Conservation (phyloP, 1,140 invertebrate genomes). For the Drosophila aff. region DNA sequence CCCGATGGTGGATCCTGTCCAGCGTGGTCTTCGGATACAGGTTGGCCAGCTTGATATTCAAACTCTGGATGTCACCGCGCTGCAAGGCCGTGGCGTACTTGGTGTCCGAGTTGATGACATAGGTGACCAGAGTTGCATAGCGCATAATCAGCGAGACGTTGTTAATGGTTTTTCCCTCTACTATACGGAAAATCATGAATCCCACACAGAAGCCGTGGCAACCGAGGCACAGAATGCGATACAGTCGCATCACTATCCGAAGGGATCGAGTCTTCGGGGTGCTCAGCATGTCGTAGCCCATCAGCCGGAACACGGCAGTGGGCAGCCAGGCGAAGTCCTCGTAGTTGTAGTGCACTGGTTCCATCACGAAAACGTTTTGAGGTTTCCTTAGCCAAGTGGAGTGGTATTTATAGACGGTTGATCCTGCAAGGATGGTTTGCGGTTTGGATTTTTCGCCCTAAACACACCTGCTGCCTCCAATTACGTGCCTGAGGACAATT, state of each 20-base stretch:
- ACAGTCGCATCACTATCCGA: slow-evolving; percentile 17
- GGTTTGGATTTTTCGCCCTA: slow-evolving; percentile 20
- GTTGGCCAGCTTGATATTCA: slow-evolving; percentile 31
- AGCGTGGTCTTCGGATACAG: slow-evolving; percentile 39
- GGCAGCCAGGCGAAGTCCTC: slow-evolving; percentile 49
- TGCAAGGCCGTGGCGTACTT: slow-evolving; percentile 52
- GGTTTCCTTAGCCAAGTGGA: too few relatives aligned
- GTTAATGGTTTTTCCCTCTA: slow-evolving; percentile 33
- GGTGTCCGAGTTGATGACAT: slow-evolving; percentile 55
- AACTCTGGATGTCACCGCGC: slow-evolving; percentile 8
- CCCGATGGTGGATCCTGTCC: slow-evolving; percentile 21
- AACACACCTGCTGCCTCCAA: neutral
- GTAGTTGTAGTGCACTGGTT: slow-evolving; percentile 27
- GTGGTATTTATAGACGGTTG: slow-evolving; percentile 32
- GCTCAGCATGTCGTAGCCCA: slow-evolving; percentile 44
- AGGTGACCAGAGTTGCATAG: slow-evolving; percentile 51
- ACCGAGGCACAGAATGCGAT: slow-evolving; percentile 25
- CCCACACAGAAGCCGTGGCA: slow-evolving; percentile 25
- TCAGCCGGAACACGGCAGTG: slow-evolving; percentile 8
- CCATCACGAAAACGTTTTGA: slow-evolving; percentile 35
- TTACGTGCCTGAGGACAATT: slow-evolving; percentile 12
- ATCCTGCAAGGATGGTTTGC: slow-evolving; percentile 26
- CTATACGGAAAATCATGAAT: slow-evolving; percentile 32
- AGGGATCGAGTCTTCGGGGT: neutral
- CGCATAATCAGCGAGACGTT: slow-evolving; percentile 38